Base-by-base conservation (phyloP, 2,888 invertebrate genomes). In the Drymonia ruficornis region DNA sequence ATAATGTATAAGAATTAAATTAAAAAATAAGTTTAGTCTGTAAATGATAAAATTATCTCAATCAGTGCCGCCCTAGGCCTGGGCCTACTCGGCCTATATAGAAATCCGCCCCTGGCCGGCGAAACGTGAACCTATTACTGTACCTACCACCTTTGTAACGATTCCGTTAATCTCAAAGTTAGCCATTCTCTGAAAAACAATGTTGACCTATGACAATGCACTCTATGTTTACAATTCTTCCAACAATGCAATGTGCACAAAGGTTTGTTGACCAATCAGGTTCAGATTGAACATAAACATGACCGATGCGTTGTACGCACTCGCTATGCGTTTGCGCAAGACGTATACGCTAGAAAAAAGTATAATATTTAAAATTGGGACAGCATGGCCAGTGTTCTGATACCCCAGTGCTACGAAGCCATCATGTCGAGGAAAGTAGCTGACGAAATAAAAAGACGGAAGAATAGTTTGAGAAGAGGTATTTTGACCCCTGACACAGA, bases 391-490 rank as follows among this genome's bases (percentile, higher is more conserved):
- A 67, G 71, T 49, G 55, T 65, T 19, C 49, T 74, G n/a, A 56
- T 72, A 49, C 63, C 67, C 2, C 65, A 69, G 19, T 67, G 65
- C 43, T 74, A 70, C 36, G 65, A 72, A 47, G 72, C 67, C 1
- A 51, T 71, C 15, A 65, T 77, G 66, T 63, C 74, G 1, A 70
- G 62, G 43, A 81, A 76, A 61, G 76, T 76, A 0, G 73, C 67
- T 0, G 86, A 87, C 16, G 87, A 87, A 51, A 86, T 88, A 43
- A 79, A 67, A 34, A 74, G 54, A 12, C 70, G 79, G 54, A 87
- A 83, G 45, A 71, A 70, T 28, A 81, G 77, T 61, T 79, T 88
- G 54, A 73, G 81, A 11, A 67, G 86, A 81, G 86, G 88, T 88
- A 71, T 46, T 52, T 36, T 40, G n/a, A 34, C 15, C 2, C 42